A percentile compares a stretch with the other conserved stretches of the same genome.
Evolutionary conservation across 2,888 invertebrate species (phyloP).

Genomic region (Brachylomia viminalis): DNA sequence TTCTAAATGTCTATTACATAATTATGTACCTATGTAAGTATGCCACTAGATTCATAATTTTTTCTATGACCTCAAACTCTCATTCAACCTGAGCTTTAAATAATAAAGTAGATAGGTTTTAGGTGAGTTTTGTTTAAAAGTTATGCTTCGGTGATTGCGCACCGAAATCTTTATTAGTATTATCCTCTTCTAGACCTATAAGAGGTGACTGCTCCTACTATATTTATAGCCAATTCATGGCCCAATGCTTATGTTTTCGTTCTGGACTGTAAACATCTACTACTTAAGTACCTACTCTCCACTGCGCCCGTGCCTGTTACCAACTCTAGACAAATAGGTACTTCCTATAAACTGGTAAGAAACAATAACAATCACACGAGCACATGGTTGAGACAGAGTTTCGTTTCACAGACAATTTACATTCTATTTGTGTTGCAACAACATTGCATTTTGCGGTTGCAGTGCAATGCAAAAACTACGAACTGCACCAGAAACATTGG

Average conservation of each 20-base stretch:
- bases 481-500: constrained; percentile 40
- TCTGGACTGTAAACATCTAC: constrained; percentile 32
- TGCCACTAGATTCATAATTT: constrained; percentile 28
- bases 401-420: constrained; percentile 75
- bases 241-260: constrained; percentile 35
- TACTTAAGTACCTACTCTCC: constrained; percentile 5
- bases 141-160: constrained; percentile 16
- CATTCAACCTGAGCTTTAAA: not conserved
- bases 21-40: constrained; percentile 33
- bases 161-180: constrained; percentile 16
- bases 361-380: constrained; percentile 72
- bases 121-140: not conserved
- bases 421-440: constrained; percentile 74
- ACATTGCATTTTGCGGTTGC: constrained; percentile 67
- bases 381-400: constrained; percentile 77
- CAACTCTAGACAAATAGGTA: constrained; percentile 38
- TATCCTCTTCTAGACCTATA: not conserved
- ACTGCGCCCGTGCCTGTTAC: constrained; percentile 27
- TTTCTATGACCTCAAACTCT: constrained; percentile 19
- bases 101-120: constrained; percentile 11
- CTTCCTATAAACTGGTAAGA: constrained; percentile 48
- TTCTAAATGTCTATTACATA: constrained; percentile 41
- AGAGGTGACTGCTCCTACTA: constrained; percentile 31
- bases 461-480: constrained; percentile 53
- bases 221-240: constrained; percentile 46